Evolutionary conservation across 2,797 vertebrate genomes (phyloP).

Genomic region (Denticeps clupeoides): DNA sequence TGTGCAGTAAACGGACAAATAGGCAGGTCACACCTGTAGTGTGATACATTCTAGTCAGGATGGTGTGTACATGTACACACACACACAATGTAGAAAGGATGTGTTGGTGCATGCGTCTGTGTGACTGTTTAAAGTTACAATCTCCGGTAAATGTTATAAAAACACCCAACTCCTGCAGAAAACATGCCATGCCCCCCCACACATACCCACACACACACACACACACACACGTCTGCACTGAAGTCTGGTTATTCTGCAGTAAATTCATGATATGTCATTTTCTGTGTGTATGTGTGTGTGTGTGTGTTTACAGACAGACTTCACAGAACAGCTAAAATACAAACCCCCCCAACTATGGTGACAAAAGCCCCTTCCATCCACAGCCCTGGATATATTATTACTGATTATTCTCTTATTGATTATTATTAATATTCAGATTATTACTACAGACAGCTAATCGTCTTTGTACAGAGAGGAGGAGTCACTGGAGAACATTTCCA

Average conservation of each 20-base stretch:
- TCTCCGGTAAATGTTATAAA: neutral
- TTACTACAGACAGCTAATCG: slow-evolving; percentile 62
- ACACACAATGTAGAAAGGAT: neutral
- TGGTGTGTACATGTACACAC: slow-evolving; percentile 2
- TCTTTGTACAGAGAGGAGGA: slow-evolving; percentile 65
- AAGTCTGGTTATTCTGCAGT: slow-evolving; percentile 57
- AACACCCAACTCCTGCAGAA: slow-evolving; percentile 11
- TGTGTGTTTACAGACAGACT: slow-evolving; percentile 64
- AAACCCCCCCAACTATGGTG: slow-evolving; percentile 38
- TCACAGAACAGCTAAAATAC: slow-evolving; percentile 56
- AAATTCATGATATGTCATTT: neutral
- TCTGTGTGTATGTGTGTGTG: neutral
- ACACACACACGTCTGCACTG: slow-evolving; percentile 28
- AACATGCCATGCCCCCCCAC: slow-evolving; percentile 19
- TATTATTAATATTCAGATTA: slow-evolving; percentile 29
- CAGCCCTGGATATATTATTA: slow-evolving; percentile 63
- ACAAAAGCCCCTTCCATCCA: slow-evolving; percentile 55
- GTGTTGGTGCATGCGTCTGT: neutral
- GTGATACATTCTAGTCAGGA: neutral
- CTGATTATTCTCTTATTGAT: slow-evolving; percentile 51
- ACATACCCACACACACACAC: slow-evolving; percentile 24
- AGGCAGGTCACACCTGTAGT: slow-evolving; percentile 2
- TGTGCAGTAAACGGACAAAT: slow-evolving; percentile 9
- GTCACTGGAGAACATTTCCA: slow-evolving; percentile 38
- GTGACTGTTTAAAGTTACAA: neutral